Percentiles rank a stretch among this genome's conserved stretches.
phyloP scores from a whole-genome alignment of 1,140 invertebrate species.

The Hylaeus volcanicus region DNA sequence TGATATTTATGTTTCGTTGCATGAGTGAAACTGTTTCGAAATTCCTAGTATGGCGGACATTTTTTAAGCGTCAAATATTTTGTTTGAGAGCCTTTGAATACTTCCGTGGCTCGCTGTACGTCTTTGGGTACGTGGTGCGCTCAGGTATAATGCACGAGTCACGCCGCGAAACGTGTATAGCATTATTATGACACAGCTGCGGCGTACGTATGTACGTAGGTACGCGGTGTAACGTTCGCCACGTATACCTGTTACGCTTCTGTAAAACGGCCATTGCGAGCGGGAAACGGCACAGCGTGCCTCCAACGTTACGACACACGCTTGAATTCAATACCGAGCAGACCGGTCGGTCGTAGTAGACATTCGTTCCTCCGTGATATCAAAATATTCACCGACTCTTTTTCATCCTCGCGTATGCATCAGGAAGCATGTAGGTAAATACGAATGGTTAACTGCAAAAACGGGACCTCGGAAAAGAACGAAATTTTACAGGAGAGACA shows the following conservation, averaged over 20 bases:
- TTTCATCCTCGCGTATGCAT: neutral
- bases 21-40: no score
- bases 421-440: neutral
- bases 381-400: constrained; percentile 2
- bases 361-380: neutral
- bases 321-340: constrained; percentile 12
- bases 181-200: constrained; percentile 17
- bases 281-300: neutral
- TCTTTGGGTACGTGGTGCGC: neutral
- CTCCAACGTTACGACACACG: constrained; percentile 21
- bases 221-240: neutral
- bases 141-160: constrained; percentile 8
- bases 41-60: no score
- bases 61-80: no score
- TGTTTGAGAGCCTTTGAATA: no score
- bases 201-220: neutral
- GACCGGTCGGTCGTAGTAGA: neutral
- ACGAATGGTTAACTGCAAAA: no score
- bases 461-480: no score
- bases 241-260: constrained; percentile 31
- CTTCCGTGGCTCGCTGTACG: no score
- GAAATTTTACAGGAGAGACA: no score
- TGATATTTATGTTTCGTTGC: no score
- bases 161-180: constrained; percentile 25
- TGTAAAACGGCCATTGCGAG: constrained; percentile 21